Evolutionary conservation across 2,888 invertebrate genomes (phyloP).

Genomic region (Drosophila quinaria): DNA sequence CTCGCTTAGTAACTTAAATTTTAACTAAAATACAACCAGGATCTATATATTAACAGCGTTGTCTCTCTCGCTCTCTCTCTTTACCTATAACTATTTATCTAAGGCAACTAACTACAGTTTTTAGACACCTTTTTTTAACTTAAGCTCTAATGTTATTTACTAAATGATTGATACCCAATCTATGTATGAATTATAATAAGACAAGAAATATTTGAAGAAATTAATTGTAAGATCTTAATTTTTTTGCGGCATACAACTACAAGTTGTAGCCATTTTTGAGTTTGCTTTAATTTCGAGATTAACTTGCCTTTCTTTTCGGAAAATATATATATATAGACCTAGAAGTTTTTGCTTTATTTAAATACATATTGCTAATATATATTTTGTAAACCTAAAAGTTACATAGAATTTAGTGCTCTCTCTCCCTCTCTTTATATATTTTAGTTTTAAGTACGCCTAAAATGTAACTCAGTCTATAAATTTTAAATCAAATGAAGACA

Average conservation of each 20-base stretch:
- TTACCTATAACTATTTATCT: slow-evolving; percentile 14
- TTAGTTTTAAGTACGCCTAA: slow-evolving; percentile 31
- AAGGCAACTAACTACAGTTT: slow-evolving; percentile 63
- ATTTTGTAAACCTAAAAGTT: slow-evolving; percentile 41
- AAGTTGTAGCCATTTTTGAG: slow-evolving; percentile 37
- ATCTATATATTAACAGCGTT: slow-evolving; percentile 56
- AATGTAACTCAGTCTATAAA: slow-evolving; percentile 47
- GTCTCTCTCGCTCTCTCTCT: slow-evolving; percentile 44
- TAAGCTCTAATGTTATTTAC: slow-evolving; percentile 63
- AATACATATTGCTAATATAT: slow-evolving; percentile 7
- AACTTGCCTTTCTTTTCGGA: slow-evolving; percentile 36
- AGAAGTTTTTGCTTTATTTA: slow-evolving; percentile 15
- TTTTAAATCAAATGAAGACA: slow-evolving; percentile 20
- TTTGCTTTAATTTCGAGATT: slow-evolving; percentile 36
- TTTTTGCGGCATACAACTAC: slow-evolving; percentile 41
- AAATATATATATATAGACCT: background rate
- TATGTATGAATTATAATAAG: slow-evolving; percentile 37
- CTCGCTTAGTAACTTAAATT: slow-evolving; percentile 69
- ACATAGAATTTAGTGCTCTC: slow-evolving; percentile 45
- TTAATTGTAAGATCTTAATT: slow-evolving; percentile 29
- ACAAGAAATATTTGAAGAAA: slow-evolving; percentile 29
- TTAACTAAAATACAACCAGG: slow-evolving; percentile 45
- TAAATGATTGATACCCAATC: slow-evolving; percentile 26
- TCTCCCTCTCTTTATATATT: slow-evolving; percentile 24
- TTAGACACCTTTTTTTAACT: slow-evolving; percentile 37